These are phyloP conservation scores for Ceratothoa steindachneri DNA, from an alignment of 2,888 invertebrate species.

Conservation along the genomic window DNA sequence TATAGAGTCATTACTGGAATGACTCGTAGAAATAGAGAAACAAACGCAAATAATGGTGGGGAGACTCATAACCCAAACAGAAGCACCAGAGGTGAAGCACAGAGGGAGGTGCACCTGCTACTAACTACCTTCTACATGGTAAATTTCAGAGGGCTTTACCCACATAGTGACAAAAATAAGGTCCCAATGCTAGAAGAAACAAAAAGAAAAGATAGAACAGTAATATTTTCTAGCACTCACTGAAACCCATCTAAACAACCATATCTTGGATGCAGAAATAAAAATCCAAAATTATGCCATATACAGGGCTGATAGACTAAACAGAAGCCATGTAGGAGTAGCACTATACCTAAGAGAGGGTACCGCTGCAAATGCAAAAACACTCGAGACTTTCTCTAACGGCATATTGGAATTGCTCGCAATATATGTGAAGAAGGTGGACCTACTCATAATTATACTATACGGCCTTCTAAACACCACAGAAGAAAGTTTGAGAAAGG, in stretches of 20 bases:
- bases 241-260: not conserved
- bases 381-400: not conserved
- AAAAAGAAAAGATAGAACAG: not conserved
- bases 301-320: not conserved
- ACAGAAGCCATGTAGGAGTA: constrained; percentile 9
- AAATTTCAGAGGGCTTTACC: not conserved
- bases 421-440: not conserved
- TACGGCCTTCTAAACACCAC: not conserved
- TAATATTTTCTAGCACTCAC: not conserved
- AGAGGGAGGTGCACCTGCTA: not conserved
- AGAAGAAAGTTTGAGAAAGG: not conserved
- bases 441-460: not conserved
- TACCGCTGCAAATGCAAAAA: not conserved
- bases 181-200: not conserved
- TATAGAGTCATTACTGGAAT: too few relatives aligned
- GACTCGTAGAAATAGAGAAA: not conserved
- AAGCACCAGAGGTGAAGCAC: not conserved
- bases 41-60: constrained; percentile 1
- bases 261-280: not conserved
- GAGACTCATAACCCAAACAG: not conserved
- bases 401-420: not conserved
- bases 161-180: not conserved
- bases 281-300: not conserved
- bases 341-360: not conserved
- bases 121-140: not conserved